These are phyloP conservation scores for Acromyrmex echinatior DNA, from an alignment of 1,140 invertebrate species.

Conservation along the genomic window DNA sequence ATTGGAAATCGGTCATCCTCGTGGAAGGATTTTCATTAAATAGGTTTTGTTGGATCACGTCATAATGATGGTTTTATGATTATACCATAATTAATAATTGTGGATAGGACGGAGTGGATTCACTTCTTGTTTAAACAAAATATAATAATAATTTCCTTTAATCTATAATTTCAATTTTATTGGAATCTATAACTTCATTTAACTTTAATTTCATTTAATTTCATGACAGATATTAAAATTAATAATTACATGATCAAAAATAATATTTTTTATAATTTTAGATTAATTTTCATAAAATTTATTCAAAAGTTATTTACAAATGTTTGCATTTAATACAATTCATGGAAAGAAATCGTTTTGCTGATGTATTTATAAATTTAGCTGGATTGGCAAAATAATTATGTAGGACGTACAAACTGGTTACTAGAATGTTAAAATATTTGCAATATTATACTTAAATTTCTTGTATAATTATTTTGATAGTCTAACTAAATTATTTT, in stretches of 20 bases:
- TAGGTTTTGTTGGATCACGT: not conserved
- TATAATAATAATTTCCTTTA: not conserved
- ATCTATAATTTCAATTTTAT: not conserved
- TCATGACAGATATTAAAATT: not conserved
- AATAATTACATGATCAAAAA: not conserved
- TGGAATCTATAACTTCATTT: not conserved
- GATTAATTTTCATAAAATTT: constrained; percentile 10
- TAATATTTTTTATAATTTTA: not conserved
- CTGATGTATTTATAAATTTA: no score
- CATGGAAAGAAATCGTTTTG: no score
- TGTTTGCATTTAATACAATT: not conserved
- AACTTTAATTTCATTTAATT: not conserved
- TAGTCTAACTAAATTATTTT: no score
- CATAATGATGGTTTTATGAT: constrained; percentile 9
- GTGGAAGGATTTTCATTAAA: not conserved
- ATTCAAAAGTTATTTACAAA: not conserved
- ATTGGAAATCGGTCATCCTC: constrained; percentile 19
- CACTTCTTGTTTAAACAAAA: not conserved
- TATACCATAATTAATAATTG: not conserved
- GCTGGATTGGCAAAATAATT: no score
- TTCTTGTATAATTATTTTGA: no score
- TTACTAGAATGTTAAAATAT: no score
- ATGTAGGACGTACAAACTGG: no score
- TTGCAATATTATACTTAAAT: no score
- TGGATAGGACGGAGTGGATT: not conserved